These are phyloP conservation scores for Oxygymnocypris stewartii DNA, from an alignment of 2,113 vertebrate species.

Conservation along the genomic window DNA sequence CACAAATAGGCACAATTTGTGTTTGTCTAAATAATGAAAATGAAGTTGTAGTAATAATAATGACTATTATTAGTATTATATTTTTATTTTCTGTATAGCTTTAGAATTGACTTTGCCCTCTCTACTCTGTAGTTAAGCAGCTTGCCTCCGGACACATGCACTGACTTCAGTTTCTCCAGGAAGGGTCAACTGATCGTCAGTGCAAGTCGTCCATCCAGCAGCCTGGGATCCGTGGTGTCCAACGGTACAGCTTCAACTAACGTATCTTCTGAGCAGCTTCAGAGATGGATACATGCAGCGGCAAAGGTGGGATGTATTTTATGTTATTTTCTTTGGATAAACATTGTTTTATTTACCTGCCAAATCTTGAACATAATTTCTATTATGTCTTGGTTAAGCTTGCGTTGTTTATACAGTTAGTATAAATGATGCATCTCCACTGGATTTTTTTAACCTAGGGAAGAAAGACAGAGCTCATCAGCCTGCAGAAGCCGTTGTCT, in stretches of 20 bases:
- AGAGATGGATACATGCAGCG: slow-evolving; percentile 77
- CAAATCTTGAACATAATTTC: not conserved
- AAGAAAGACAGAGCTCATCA: slow-evolving; percentile 80
- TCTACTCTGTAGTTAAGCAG: slow-evolving; percentile 76
- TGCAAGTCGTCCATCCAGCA: slow-evolving; percentile 70
- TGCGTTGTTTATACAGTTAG: not conserved
- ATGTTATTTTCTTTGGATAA: not conserved
- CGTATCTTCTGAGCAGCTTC: slow-evolving; percentile 76
- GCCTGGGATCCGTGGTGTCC: slow-evolving; percentile 57
- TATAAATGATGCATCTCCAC: not conserved
- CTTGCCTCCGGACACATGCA: slow-evolving; percentile 78
- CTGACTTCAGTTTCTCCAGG: slow-evolving; percentile 88
- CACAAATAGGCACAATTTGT: no score
- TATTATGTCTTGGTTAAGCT: not conserved
- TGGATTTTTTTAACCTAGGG: slow-evolving; percentile 73
- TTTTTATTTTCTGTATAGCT: not conserved
- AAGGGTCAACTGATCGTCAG: slow-evolving; percentile 89
- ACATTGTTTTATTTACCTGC: not conserved
- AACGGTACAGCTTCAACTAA: slow-evolving; percentile 64
- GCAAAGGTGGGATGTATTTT: slow-evolving; percentile 76
- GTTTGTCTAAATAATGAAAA: no score
- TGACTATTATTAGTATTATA: not conserved
- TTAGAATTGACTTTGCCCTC: slow-evolving; percentile 2
- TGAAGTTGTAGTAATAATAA: not conserved
- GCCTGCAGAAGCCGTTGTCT: slow-evolving; percentile 82